Percentiles rank a stretch among this genome's conserved stretches.
phyloP scores from a whole-genome alignment of 2,113 vertebrate species.

The Brevimyrus niger region DNA sequence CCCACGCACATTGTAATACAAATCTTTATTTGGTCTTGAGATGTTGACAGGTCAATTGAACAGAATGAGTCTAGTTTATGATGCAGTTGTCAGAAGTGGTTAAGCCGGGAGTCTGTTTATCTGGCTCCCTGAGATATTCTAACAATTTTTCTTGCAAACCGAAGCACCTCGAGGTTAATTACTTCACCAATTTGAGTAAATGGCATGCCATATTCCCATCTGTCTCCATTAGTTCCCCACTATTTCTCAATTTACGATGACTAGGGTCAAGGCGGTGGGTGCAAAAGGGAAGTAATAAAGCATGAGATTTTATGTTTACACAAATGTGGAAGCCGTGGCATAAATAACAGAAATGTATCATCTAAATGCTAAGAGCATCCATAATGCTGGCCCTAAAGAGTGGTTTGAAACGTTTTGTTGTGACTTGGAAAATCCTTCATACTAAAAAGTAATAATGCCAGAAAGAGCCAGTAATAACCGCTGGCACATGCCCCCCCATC shows the following conservation, averaged over 20 bases:
- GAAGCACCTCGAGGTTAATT: constrained; percentile 88
- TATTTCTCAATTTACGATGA: constrained; percentile 90
- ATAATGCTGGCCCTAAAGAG: constrained; percentile 43
- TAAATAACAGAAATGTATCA: constrained; percentile 61
- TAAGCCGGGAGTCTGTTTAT: constrained; percentile 85
- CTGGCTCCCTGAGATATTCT: constrained; percentile 73
- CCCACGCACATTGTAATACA: constrained; percentile 80
- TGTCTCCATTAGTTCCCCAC: constrained; percentile 88
- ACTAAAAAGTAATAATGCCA: constrained; percentile 46
- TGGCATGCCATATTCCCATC: constrained; percentile 90
- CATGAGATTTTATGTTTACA: constrained; percentile 88
- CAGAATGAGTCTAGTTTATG: constrained; percentile 88
- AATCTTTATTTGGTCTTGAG: constrained; percentile 88
- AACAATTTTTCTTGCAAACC: constrained; percentile 85
- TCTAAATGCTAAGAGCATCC: constrained; percentile 37
- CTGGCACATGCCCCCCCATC: neutral
- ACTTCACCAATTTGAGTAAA: constrained; percentile 93
- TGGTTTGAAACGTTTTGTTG: constrained; percentile 40
- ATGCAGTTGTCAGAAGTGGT: constrained; percentile 86
- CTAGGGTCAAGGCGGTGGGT: constrained; percentile 79
- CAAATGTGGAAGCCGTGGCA: constrained; percentile 69
- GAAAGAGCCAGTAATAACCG: constrained; percentile 40
- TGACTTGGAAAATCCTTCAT: constrained; percentile 32
- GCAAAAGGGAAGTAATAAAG: constrained; percentile 86
- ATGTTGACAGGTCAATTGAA: constrained; percentile 90